Percentiles rank a stretch among this genome's conserved stretches.
Conservation (phyloP, 2,888 invertebrate genomes). For the Apamea sordens region DNA sequence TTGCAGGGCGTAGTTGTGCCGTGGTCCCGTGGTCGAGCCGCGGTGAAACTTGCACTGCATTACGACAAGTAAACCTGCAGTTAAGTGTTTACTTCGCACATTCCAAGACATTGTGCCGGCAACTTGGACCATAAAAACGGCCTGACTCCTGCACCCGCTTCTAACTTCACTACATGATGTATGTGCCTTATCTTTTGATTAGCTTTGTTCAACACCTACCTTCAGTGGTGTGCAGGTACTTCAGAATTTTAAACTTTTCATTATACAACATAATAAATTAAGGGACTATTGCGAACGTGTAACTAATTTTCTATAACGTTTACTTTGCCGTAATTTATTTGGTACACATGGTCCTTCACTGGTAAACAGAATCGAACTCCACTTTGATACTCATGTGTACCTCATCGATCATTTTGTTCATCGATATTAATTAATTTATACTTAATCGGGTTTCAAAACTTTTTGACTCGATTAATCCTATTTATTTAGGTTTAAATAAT, state of each 20-base stretch:
- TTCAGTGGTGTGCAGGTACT: conserved; percentile 13
- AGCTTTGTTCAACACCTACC: conserved; percentile 52
- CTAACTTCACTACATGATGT: conserved; percentile 68
- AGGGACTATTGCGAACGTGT: conserved; percentile 1
- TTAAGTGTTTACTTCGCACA: conserved; percentile 89
- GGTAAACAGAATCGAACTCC: conserved; percentile 40
- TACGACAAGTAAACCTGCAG: conserved; percentile 87
- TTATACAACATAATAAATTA: conserved; percentile 23
- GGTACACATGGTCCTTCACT: conserved; percentile 29
- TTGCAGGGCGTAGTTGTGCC: conserved; percentile 75
- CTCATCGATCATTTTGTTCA: conserved; percentile 56
- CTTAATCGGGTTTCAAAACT: conserved; percentile 50
- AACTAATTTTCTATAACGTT: conserved; percentile 34
- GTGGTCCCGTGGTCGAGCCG: conserved; percentile 81
- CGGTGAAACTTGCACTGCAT: conserved; percentile 85
- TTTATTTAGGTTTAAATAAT: conserved; percentile 40
- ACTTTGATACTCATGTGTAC: conserved; percentile 44
- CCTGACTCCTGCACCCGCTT: conserved; percentile 75
- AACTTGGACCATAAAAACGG: conserved; percentile 83
- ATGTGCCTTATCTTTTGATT: conserved; percentile 70
- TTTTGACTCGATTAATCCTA: conserved; percentile 49
- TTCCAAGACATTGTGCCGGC: conserved; percentile 82
- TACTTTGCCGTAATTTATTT: conserved; percentile 49
- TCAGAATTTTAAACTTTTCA: conserved; percentile 20
- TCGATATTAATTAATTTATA: conserved; percentile 60